Conservation (phyloP, 2,113 vertebrate species). For the Galeopterus variegatus region DNA sequence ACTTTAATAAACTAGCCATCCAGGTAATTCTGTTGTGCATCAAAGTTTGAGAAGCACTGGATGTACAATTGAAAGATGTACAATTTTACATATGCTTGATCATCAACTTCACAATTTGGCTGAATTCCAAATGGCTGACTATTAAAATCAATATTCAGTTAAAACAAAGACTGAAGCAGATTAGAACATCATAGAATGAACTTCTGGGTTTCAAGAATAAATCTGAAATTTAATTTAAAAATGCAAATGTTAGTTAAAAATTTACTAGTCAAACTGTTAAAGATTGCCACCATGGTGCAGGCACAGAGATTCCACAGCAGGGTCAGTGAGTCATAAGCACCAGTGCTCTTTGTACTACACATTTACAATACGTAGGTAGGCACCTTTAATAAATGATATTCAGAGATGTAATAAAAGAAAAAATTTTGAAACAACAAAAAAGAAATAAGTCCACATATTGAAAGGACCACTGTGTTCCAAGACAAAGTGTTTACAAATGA, state of each 20-base stretch:
- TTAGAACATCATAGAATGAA: not conserved
- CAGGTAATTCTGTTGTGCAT: not conserved
- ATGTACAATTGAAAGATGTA: slow-evolving; percentile 9
- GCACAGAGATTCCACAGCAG: not conserved
- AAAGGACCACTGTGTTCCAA: not conserved
- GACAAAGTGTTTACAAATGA: not conserved
- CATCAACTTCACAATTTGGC: not conserved
- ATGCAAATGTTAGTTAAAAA: not conserved
- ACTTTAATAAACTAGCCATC: not conserved
- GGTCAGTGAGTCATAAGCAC: not conserved
- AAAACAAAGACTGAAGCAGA: not conserved
- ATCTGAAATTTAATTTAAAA: not conserved
- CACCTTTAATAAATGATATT: not conserved
- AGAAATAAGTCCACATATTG: not conserved
- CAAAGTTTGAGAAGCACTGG: not conserved
- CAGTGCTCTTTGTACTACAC: not conserved
- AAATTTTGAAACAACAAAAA: not conserved
- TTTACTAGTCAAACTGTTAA: not conserved
- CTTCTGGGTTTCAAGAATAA: not conserved
- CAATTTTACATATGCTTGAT: not conserved
- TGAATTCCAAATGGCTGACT: not conserved
- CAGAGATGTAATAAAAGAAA: not conserved
- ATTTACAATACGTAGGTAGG: not conserved
- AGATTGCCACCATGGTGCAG: not conserved
- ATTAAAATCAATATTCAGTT: slow-evolving; percentile 26